Evolutionary conservation across 2,113 vertebrate genomes (phyloP).

Genomic region (Talpa occidentalis): DNA sequence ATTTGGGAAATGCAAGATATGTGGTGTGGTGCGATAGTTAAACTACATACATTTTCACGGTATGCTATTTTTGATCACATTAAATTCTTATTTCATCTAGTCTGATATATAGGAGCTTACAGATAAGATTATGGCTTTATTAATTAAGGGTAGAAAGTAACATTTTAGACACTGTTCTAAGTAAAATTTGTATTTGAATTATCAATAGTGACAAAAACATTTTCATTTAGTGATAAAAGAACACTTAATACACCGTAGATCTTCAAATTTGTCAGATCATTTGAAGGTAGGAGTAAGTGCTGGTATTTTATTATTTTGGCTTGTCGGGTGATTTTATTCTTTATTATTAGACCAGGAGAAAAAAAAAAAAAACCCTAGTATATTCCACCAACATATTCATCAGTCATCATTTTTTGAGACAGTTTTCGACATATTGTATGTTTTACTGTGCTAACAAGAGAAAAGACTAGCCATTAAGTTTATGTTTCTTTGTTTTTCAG

Average conservation of each 20-base stretch:
- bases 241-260: slow-evolving; percentile 76
- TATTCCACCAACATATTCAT: slow-evolving; percentile 80
- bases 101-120: slow-evolving; percentile 69
- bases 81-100: slow-evolving; percentile 61
- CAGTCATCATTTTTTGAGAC: slow-evolving; percentile 87
- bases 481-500: slow-evolving; percentile 89
- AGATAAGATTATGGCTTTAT: slow-evolving; percentile 68
- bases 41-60: not conserved
- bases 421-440: slow-evolving; percentile 82
- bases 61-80: slow-evolving; percentile 64
- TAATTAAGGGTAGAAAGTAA: slow-evolving; percentile 79
- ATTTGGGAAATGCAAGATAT: slow-evolving; percentile 45
- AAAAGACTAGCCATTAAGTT: slow-evolving; percentile 89
- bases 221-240: slow-evolving; percentile 79
- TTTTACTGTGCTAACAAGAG: slow-evolving; percentile 87
- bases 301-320: slow-evolving; percentile 79
- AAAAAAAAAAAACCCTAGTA: slow-evolving; percentile 28
- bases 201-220: slow-evolving; percentile 77
- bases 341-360: slow-evolving; percentile 78
- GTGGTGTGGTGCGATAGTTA: slow-evolving; percentile 56
- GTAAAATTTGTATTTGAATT: slow-evolving; percentile 79
- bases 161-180: slow-evolving; percentile 75
- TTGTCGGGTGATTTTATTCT: slow-evolving; percentile 83
- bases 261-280: slow-evolving; percentile 79
- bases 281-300: slow-evolving; percentile 81